These are phyloP conservation scores for Cephus pulcher DNA, from an alignment of 2,888 invertebrate genomes.

Conservation along the genomic window DNA sequence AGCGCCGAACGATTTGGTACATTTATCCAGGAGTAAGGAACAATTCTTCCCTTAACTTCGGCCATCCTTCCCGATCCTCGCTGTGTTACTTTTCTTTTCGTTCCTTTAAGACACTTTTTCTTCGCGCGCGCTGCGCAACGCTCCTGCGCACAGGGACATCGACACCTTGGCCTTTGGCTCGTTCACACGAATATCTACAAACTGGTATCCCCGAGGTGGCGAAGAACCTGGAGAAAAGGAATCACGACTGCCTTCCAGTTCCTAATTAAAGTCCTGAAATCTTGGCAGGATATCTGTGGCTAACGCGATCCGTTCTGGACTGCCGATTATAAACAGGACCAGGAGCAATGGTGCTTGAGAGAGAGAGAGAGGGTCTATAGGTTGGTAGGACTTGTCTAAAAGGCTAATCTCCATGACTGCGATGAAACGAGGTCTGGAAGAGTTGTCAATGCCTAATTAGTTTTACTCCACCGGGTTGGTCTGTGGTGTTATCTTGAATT, in stretches of 20 bases:
- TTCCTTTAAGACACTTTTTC: background rate
- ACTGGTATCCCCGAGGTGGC: background rate
- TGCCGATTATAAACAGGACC: background rate
- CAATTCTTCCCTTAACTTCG: background rate
- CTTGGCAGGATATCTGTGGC: background rate
- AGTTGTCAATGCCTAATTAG: conserved; percentile 2
- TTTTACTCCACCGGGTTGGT: background rate
- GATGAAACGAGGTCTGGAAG: background rate
- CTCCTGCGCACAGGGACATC: background rate
- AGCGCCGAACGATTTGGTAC: conserved; percentile 2
- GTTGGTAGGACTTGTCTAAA: background rate
- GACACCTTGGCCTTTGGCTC: background rate
- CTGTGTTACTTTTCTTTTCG: background rate
- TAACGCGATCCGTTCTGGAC: conserved; percentile 3
- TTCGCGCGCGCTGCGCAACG: too few relatives aligned
- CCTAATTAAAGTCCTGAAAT: background rate
- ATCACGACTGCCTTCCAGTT: background rate
- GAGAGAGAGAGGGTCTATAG: background rate
- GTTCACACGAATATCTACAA: background rate
- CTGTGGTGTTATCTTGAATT: background rate
- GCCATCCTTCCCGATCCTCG: background rate
- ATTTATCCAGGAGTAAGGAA: background rate
- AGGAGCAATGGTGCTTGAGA: background rate
- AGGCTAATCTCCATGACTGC: background rate
- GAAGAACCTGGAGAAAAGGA: background rate